phyloP scores from a whole-genome alignment of 2,888 invertebrate species.

The Anorthoa munda region DNA sequence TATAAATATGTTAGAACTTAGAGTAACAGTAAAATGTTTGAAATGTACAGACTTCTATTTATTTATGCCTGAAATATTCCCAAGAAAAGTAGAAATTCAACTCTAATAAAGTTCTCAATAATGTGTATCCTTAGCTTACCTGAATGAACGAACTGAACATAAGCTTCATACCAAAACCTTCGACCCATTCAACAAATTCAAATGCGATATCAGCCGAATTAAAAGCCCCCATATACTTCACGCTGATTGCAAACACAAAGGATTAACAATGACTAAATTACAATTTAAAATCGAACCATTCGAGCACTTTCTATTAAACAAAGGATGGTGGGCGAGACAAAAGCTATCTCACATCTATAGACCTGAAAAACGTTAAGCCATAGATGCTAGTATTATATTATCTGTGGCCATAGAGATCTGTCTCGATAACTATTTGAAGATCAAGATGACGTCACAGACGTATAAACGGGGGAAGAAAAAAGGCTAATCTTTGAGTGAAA shows the following conservation, averaged over 20 bases:
- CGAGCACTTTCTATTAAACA: conserved; percentile 61
- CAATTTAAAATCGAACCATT: conserved; percentile 58
- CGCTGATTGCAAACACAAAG: conserved; percentile 54
- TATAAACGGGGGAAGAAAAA: conserved; percentile 63
- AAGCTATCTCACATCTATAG: conserved; percentile 34
- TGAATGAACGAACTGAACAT: background rate
- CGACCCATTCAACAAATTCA: background rate
- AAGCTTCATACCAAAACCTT: background rate
- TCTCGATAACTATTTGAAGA: conserved; percentile 43
- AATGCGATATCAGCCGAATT: conserved; percentile 1
- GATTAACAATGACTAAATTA: conserved; percentile 52
- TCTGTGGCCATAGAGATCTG: conserved; percentile 40
- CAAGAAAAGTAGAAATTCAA: too few species aligned
- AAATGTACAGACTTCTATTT: too few species aligned
- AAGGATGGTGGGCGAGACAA: conserved; percentile 64
- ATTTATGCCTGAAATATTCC: too few species aligned
- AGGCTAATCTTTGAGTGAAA: conserved; percentile 75
- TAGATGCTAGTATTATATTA: too few species aligned
- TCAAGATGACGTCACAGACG: conserved; percentile 28
- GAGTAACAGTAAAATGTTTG: too few species aligned
- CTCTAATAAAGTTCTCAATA: too few species aligned
- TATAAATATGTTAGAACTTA: too few species aligned
- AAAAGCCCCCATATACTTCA: conserved; percentile 37
- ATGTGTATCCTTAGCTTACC: too few species aligned
- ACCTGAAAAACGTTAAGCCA: conserved; percentile 47